These are phyloP conservation scores for Melangyna quadrimaculata DNA, from an alignment of 2,888 invertebrate genomes.

Conservation along the genomic window DNA sequence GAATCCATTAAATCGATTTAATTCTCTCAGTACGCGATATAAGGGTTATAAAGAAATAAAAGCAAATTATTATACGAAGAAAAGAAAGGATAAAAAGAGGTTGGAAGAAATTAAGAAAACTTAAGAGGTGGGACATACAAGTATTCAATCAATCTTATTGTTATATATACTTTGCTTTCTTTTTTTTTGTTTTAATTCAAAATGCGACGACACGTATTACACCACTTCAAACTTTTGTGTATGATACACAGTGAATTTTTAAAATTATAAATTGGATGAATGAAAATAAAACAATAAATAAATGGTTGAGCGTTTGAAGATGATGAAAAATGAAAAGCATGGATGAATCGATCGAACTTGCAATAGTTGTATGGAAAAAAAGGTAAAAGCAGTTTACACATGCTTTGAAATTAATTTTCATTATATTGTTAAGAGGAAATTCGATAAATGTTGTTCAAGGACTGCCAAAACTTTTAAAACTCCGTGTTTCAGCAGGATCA, in stretches of 20 bases:
- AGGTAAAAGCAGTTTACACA: neutral
- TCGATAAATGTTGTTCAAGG: neutral
- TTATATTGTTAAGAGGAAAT: too few species aligned
- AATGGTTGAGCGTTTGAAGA: neutral
- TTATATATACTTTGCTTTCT: slow-evolving; percentile 28
- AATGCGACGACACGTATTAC: slow-evolving; percentile 71
- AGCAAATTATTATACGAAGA: neutral
- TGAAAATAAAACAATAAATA: slow-evolving; percentile 7
- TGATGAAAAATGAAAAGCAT: slow-evolving; percentile 24
- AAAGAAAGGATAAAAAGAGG: neutral
- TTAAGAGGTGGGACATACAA: slow-evolving; percentile 10
- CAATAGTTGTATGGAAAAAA: slow-evolving; percentile 19
- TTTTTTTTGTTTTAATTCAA: slow-evolving; percentile 43
- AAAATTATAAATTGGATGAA: slow-evolving; percentile 38
- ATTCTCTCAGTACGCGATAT: slow-evolving; percentile 62
- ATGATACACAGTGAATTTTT: slow-evolving; percentile 57
- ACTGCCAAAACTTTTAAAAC: neutral
- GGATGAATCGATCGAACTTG: slow-evolving; percentile 27
- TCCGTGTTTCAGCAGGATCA: neutral
- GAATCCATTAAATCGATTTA: slow-evolving; percentile 24
- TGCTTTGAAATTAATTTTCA: slow-evolving; percentile 2
- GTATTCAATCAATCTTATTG: slow-evolving; percentile 22
- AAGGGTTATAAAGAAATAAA: neutral
- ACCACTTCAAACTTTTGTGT: slow-evolving; percentile 66
- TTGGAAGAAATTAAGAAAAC: slow-evolving; percentile 1